Percentiles rank a stretch among this genome's conserved stretches.
Conservation (phyloP, 2,888 invertebrate genomes). For the Campoplex capitator region DNA sequence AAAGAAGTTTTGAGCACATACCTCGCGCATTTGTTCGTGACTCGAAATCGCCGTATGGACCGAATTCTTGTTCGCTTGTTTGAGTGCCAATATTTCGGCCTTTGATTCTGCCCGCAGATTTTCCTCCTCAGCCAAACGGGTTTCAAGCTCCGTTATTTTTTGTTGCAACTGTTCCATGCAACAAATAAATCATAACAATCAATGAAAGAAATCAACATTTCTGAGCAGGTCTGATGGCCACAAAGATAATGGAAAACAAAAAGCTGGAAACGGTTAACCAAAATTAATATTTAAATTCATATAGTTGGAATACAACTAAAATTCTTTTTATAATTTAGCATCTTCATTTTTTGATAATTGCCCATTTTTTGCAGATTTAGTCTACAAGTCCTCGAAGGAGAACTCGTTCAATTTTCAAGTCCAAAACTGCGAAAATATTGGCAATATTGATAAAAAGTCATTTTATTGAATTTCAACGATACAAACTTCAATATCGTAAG, state of each 20-base stretch:
- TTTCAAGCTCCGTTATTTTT: constrained; percentile 85
- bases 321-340: background rate
- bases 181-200: constrained; percentile 18
- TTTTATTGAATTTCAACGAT: background rate
- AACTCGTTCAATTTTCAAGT: background rate
- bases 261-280: constrained; percentile 1
- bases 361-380: background rate
- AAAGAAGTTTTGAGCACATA: constrained; percentile 61
- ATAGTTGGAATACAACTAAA: background rate
- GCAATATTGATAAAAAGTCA: background rate
- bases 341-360: background rate
- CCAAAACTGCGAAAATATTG: background rate
- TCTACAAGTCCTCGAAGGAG: background rate
- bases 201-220: background rate
- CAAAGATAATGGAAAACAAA: background rate
- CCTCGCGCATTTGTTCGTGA: constrained; percentile 78
- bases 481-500: background rate
- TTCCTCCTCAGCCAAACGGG: constrained; percentile 83
- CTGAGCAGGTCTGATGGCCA: background rate
- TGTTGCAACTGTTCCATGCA: constrained; percentile 84
- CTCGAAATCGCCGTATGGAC: constrained; percentile 69
- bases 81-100: constrained; percentile 76
- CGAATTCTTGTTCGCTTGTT: constrained; percentile 81
- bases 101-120: constrained; percentile 75
- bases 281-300: background rate